Evolutionary conservation across 2,797 vertebrate genomes (phyloP).

Genomic region (Enteromius fasciolatus): DNA sequence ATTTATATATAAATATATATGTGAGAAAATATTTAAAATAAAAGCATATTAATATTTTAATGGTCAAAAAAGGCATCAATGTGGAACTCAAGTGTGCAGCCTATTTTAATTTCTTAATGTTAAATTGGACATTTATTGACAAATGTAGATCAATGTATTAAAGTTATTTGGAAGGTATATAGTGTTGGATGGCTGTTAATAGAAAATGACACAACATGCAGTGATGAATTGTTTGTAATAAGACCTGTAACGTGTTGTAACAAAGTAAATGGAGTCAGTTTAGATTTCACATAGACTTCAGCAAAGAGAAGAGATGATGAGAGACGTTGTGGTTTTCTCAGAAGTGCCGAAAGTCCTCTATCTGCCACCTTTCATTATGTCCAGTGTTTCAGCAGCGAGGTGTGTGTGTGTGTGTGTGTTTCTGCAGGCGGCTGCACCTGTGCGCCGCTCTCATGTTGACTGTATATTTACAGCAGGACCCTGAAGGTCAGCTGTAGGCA

Average conservation of each 20-base stretch:
- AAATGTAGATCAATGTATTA: not conserved
- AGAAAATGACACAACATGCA: not conserved
- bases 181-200: not conserved
- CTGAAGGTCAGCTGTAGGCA: conserved; percentile 73
- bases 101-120: not conserved
- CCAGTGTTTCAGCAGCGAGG: conserved; percentile 66
- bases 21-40: not conserved
- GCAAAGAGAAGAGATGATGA: not conserved
- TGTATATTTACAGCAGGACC: conserved; percentile 64
- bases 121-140: not conserved
- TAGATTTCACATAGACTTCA: not conserved
- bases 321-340: conserved; percentile 5
- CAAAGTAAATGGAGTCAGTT: not conserved
- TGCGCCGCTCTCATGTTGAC: conserved; percentile 71
- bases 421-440: conserved; percentile 81
- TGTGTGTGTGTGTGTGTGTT: conserved; percentile 25
- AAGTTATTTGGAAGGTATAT: not conserved
- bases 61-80: not conserved
- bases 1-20: not conserved
- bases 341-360: conserved; percentile 64
- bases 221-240: not conserved
- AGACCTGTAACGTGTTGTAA: not conserved
- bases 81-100: not conserved
- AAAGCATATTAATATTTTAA: not conserved
- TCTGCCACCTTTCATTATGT: conserved; percentile 91